Conservation (phyloP, 1,140 invertebrate species). For the Trichogramma pretiosum region DNA sequence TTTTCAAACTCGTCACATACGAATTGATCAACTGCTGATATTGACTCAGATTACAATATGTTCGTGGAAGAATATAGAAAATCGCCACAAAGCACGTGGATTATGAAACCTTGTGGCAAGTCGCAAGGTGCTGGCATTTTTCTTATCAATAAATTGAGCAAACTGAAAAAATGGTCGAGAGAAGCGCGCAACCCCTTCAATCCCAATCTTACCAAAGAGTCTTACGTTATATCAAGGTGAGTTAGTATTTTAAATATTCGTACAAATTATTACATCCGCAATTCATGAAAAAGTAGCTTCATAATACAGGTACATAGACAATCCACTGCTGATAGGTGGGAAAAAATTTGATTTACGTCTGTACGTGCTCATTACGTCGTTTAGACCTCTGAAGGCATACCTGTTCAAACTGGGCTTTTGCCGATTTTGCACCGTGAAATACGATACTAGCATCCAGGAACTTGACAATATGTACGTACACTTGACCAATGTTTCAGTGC, state of each 20-base stretch:
- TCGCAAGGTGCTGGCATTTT: slow-evolving; percentile 84
- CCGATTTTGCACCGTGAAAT: slow-evolving; percentile 77
- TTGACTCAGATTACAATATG: slow-evolving; percentile 77
- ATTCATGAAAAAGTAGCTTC: too few species aligned
- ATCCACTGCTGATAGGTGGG: slow-evolving; percentile 78
- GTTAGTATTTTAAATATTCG: background rate
- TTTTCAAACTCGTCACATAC: too few species aligned
- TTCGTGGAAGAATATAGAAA: slow-evolving; percentile 92
- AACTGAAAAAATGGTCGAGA: slow-evolving; percentile 79
- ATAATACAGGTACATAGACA: slow-evolving; percentile 61
- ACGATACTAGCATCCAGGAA: slow-evolving; percentile 60
- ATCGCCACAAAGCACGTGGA: slow-evolving; percentile 88
- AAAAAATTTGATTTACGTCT: slow-evolving; percentile 82
- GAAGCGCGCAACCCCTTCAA: slow-evolving; percentile 75
- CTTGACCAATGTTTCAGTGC: slow-evolving; percentile 80
- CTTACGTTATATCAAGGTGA: slow-evolving; percentile 78
- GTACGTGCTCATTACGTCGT: slow-evolving; percentile 80
- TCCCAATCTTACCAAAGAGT: slow-evolving; percentile 75
- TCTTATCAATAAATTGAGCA: slow-evolving; percentile 80
- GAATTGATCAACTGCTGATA: too few species aligned
- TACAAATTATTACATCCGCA: too few species aligned
- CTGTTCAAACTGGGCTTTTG: slow-evolving; percentile 73
- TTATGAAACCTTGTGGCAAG: slow-evolving; percentile 93
- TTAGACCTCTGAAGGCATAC: slow-evolving; percentile 72
- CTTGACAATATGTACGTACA: slow-evolving; percentile 81